phyloP scores from a whole-genome alignment of 2,797 vertebrate species.

The Oreortyx pictus region DNA sequence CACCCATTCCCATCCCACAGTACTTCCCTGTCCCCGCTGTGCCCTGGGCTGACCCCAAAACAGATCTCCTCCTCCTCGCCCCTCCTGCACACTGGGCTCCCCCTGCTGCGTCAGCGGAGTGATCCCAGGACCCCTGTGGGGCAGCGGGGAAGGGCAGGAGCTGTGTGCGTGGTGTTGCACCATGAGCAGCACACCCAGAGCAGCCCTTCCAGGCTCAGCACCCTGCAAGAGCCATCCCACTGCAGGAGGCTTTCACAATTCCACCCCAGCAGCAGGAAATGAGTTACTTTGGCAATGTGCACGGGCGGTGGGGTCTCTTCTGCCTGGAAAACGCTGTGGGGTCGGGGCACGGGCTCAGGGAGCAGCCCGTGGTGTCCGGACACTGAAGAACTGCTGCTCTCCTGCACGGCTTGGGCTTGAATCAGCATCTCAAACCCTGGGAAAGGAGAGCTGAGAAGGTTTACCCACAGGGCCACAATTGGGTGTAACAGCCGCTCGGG shows the following conservation, averaged over 20 bases:
- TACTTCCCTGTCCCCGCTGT: not conserved
- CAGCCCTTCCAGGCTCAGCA: not conserved
- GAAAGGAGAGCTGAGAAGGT: not conserved
- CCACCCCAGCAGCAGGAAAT: not conserved
- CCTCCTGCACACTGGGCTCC: not conserved
- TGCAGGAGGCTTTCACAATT: not conserved
- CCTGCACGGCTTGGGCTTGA: not conserved
- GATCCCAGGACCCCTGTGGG: too few relatives aligned
- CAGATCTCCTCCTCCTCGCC: not conserved
- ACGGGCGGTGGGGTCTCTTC: not conserved
- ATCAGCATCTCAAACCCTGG: accelerated
- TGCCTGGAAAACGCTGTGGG: not conserved
- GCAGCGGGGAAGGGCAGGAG: not conserved
- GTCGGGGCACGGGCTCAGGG: not conserved
- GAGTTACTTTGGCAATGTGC: not conserved
- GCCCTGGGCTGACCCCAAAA: not conserved
- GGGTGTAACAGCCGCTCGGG: not conserved
- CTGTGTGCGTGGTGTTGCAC: not conserved
- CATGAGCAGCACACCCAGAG: accelerated
- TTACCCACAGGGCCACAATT: not conserved
- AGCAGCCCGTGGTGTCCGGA: not conserved
- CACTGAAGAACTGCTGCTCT: not conserved
- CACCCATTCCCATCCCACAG: not conserved
- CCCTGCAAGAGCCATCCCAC: not conserved
- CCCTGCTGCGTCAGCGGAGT: not conserved